Evolutionary conservation across 2,113 vertebrate genomes (phyloP), one percentile per base, ranked within the genome.

Genomic region (Notechis scutatus): DNA sequence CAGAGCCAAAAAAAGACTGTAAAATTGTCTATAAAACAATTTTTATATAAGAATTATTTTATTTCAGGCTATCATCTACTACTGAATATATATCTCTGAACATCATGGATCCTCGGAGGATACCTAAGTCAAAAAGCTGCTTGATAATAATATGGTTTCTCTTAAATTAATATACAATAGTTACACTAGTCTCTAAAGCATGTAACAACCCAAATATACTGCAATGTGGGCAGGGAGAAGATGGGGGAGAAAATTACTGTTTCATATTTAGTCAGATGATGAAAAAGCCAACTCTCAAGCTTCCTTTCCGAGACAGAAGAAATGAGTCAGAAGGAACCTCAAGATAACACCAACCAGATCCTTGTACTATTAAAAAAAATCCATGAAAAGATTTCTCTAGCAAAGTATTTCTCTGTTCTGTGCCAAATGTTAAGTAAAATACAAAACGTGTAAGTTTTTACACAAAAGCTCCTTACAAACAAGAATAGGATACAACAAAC

Each of bases 321-420:
- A 74, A 90, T 90, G 88, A 92, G 64, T 92, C 92, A 92, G 88
- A 92, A 89, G 18, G 39, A 92, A 92, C 92, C 92, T 85, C 92
- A 39, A 85, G 54, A 59, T 45, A 90, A 59, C 87, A 90, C 59
- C 92, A 90, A n/a, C 54, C 88, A 90, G 64, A 56, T 85, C 15
- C 42, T 85, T 6, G 85, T 89, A 59, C 88, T 29, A 85, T 59
- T 81, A 81, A 86, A 92, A 90, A 86, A n/a, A 59, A 92, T 89
- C 39, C n/a, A 85, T 90, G 64, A 90, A 90, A 90, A 12, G 3
- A 47, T 89, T 57, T 54, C 34, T 89, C 20, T 59, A 57, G 54
- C 34, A 81, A 81, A 81, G 15, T 42, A n/a, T 23, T 50, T 45
- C 12, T 34, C 18, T 85, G 29, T 59, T 89, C 20, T 85, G 47